phyloP scores from a whole-genome alignment of 2,113 vertebrate species.

The Bufo bufo region DNA sequence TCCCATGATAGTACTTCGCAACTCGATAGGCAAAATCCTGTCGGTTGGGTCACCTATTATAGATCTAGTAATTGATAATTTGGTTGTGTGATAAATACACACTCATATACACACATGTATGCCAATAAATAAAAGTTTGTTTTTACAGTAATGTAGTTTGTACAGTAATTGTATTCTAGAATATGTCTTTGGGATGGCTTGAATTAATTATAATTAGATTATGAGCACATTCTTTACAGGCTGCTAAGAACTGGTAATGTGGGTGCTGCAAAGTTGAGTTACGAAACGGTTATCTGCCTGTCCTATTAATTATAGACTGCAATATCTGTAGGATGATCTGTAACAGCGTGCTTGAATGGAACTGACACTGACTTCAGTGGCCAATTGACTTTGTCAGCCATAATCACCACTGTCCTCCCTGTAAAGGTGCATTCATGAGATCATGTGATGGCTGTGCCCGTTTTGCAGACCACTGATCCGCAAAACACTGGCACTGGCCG shows the following conservation, averaged over 20 bases:
- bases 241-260: not conserved
- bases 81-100: too few relatives aligned
- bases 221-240: not conserved
- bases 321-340: conserved; percentile 40
- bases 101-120: too few relatives aligned
- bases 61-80: too few relatives aligned
- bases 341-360: conserved; percentile 57
- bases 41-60: too few relatives aligned
- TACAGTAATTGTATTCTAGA: not conserved
- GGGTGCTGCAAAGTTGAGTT: not conserved
- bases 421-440: not conserved
- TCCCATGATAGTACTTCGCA: too few relatives aligned
- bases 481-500: too few relatives aligned
- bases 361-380: not conserved
- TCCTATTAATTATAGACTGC: not conserved
- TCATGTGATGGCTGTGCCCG: too few relatives aligned
- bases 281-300: not conserved
- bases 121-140: too few relatives aligned
- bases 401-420: conserved; percentile 54
- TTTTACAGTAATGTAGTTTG: too few relatives aligned
- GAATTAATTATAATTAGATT: conserved; percentile 12
- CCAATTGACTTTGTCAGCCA: conserved; percentile 51
- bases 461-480: too few relatives aligned
- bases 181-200: not conserved
- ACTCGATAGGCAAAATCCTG: too few relatives aligned